Base-by-base conservation (phyloP, 2,888 invertebrate genomes). In the Nudaria mundana region DNA sequence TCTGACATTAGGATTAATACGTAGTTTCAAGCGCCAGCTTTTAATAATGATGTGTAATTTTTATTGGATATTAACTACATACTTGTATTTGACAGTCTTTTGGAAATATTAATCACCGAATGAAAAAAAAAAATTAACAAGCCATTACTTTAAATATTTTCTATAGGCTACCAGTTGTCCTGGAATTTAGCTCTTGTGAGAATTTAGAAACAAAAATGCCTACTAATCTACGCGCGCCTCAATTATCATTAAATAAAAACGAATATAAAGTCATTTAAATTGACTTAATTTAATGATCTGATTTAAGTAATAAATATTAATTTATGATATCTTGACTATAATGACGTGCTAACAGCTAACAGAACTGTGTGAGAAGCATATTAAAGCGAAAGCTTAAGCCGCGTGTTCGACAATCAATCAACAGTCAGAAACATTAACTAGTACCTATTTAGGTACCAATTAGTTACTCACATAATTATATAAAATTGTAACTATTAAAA, bases 1-100 rank as follows among this genome's bases (percentile, higher is more conserved):
- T 73, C 73, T 82, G 82, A 82, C 81, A 76, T 56, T 57, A 61
- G 75, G 72, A 85, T 85, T 84, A 82, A 83, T 81, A 81, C 55
- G 76, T 71, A 69, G 62, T 66, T 59, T 56, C 50, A 63, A 72
- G 73, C 73, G 73, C 71, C 70, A 63, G 50, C 51, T 22, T 29
- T 39, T 48, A 48, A 33, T 38, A 61, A 64, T 46, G 52, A 46
- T 43, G 32, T 34, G 23, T 38, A 32, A 25, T n/a, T 3, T 32
- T 31, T 20, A 7, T 8, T 30, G 7, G 5, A 3, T 12, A 18
- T 16, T 18, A 0, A 7, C n/a, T n/a, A n/a, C n/a, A n/a, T n/a
- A 12, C 29, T 18, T 4, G 5, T 18, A 12, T 12, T n/a, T n/a
- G n/a, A n/a, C n/a, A n/a, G n/a, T n/a, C n/a, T n/a, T n/a, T n/a